These are phyloP conservation scores for Euplexia lucipara DNA, from an alignment of 2,888 invertebrate species.

Conservation along the genomic window DNA sequence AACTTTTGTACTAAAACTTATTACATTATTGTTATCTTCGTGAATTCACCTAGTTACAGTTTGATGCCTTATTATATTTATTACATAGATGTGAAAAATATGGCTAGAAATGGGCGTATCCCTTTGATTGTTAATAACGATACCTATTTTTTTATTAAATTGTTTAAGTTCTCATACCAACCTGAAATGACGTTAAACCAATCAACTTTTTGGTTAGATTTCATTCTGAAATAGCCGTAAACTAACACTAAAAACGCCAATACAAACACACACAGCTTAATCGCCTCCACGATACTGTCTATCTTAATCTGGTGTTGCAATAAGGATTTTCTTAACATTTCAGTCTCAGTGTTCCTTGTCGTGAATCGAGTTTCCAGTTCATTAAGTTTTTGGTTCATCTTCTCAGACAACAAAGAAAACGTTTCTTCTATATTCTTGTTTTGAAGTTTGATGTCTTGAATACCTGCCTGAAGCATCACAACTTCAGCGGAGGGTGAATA, in stretches of 20 bases:
- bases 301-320: slow-evolving; percentile 10
- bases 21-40: no score
- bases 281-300: background rate
- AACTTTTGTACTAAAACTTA: no score
- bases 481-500: background rate
- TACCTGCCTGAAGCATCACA: slow-evolving; percentile 6
- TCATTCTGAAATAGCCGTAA: slow-evolving; percentile 2
- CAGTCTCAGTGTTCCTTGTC: background rate
- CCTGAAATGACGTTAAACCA: no score
- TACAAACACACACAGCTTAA: background rate
- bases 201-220: slow-evolving; percentile 3
- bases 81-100: no score
- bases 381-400: slow-evolving; percentile 20
- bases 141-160: no score
- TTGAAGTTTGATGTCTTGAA: slow-evolving; percentile 16
- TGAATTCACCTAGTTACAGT: no score
- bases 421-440: slow-evolving; percentile 23
- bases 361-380: slow-evolving; percentile 12
- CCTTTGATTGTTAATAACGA: no score
- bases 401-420: slow-evolving; percentile 13
- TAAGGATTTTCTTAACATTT: background rate
- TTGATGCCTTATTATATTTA: no score
- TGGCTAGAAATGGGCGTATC: no score
- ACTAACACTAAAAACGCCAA: background rate
- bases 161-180: no score